Evolutionary conservation across 2,888 invertebrate genomes (phyloP), one percentile per base, ranked within the genome.

Genomic region (Andrena camellia): DNA sequence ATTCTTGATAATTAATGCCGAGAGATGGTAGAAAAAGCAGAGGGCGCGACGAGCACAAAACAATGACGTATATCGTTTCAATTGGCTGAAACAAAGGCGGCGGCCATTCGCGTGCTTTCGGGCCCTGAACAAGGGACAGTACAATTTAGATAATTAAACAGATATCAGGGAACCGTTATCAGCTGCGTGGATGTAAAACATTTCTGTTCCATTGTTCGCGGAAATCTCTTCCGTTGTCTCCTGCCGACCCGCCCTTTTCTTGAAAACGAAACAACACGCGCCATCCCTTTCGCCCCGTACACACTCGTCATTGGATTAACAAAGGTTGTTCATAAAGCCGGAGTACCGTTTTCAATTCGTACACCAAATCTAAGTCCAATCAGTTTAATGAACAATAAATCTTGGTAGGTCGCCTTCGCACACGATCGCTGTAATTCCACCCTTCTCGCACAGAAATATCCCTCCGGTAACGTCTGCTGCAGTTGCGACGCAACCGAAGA

Each of bases 141-240:
- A 90, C 91, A 90, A 90, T 91, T 91, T 91, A 91, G 91, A 91
- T 91, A 91, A 91, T 91, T 91, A 90, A 91, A 91, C 88, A 90
- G 91, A 91, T 91, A 91, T 89, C 91, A 81, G 76, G 63, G 86
- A 50, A 70, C 73, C 71, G 86, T 84, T 88, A 86, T 86, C 87
- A 74, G 64, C 62, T 20, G 86, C 77, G 83, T 69, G 85, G 87
- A 91, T 91, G 89, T 88, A 86, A 90, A 89, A 87, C 83, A 85
- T 79, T 83, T 70, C 62, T 71, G 75, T 67, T 69, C 70, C 69
- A 74, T 70, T 72, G 75, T 79, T 75, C 78, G 54, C 60, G 80
- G 71, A 73, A 79, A 83, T 78, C 77, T 74, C 77, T 81, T 70
- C 70, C 81, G 70, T 68, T 68, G 57, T 20, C 10, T 52, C 23